phyloP scores from a whole-genome alignment of 2,113 vertebrate species.

The Dolichotis patagonum region DNA sequence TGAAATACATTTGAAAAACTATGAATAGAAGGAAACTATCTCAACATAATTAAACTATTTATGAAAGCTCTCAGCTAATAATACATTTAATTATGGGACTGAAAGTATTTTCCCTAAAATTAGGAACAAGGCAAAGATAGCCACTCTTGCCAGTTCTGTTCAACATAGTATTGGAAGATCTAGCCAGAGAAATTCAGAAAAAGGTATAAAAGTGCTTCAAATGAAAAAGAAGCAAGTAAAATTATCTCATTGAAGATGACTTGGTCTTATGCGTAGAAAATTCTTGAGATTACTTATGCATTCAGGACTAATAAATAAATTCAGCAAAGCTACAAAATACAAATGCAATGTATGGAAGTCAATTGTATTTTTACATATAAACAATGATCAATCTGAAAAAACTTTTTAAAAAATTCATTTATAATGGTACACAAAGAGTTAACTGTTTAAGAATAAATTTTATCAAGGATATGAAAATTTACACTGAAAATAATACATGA shows the following conservation, averaged over 20 bases:
- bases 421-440: not conserved
- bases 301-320: not conserved
- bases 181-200: not conserved
- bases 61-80: not conserved
- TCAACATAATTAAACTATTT: not conserved
- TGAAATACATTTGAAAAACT: not conserved
- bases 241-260: not conserved
- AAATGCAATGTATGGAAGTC: not conserved
- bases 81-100: not conserved
- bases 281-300: not conserved
- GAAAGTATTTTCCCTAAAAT: not conserved
- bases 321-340: not conserved
- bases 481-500: not conserved
- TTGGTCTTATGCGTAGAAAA: not conserved
- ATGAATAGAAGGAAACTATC: not conserved
- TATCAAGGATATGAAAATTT: not conserved
- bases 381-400: not conserved
- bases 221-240: not conserved
- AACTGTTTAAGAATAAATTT: not conserved
- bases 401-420: not conserved
- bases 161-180: not conserved
- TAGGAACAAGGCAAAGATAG: not conserved
- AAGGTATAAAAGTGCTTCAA: not conserved
- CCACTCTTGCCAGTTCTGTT: not conserved
- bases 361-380: not conserved